Evolutionary conservation across 1,140 invertebrate species (phyloP).

Genomic region (Mesaphorura yosii): DNA sequence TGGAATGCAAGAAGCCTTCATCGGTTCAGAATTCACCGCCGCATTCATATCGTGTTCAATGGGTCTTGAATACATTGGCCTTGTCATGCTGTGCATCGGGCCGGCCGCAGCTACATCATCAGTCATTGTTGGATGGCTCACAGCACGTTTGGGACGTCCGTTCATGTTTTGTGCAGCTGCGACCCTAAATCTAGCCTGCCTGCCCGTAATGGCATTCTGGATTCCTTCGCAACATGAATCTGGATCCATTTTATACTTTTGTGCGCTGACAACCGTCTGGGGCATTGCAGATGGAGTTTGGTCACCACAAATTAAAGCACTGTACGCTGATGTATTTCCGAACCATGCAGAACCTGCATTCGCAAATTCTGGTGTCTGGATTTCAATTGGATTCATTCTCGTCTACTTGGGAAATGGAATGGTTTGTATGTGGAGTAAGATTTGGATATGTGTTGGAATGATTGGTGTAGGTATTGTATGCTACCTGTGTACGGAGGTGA

Average conservation of each 20-base stretch:
- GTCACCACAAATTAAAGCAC: slow-evolving; percentile 1
- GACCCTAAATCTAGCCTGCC: slow-evolving; percentile 52
- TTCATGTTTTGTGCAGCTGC: slow-evolving; percentile 65
- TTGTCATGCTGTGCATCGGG: slow-evolving; percentile 90
- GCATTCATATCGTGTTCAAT: slow-evolving; percentile 63
- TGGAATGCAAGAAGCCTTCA: slow-evolving; percentile 73
- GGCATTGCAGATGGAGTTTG: slow-evolving; percentile 62
- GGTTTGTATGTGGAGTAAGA: background rate
- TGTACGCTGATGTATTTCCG: background rate
- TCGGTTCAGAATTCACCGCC: slow-evolving; percentile 73
- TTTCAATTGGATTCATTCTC: background rate
- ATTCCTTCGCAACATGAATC: slow-evolving; percentile 60
- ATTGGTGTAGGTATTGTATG: background rate
- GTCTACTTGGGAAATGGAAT: background rate
- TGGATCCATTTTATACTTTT: slow-evolving; percentile 73
- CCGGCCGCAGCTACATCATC: slow-evolving; percentile 72
- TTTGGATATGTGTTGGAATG: background rate
- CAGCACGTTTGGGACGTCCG: slow-evolving; percentile 79
- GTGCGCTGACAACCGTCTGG: slow-evolving; percentile 58
- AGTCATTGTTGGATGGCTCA: slow-evolving; percentile 73
- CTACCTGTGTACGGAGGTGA: too few species aligned
- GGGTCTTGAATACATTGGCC: slow-evolving; percentile 80
- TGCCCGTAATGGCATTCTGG: slow-evolving; percentile 59
- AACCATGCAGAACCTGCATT: background rate
- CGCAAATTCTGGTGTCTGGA: background rate